Base-by-base conservation (phyloP, 30 jellyfish, hydroid and myxozoan genomes). In the Cassiopea xamachana region DNA sequence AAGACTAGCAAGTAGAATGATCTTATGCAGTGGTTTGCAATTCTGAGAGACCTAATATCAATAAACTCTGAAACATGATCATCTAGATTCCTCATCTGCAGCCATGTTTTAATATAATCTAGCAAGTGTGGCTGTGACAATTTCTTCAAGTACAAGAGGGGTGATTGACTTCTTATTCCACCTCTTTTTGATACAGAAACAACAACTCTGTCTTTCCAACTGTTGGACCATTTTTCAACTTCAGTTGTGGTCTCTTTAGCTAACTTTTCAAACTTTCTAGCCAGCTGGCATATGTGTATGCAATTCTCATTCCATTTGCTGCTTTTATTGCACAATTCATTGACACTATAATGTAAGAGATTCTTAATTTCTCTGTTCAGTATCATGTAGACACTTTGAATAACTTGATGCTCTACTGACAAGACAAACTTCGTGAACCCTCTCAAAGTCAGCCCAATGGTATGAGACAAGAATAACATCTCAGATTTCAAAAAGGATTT, bases 401-500 rank as follows among this genome's bases (percentile, higher is more conserved):
- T 16, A 19, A 87, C 45, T 47, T 77, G 89, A 77, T 87, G 73
- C 18, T 87, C 87, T 12, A 78, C 83, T 14, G 83, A 76, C 14
- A 58, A 76, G 46, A 87, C 45, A 62, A 76, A 87, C 62, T 70
- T 69, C 61, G 72, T 46, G 74, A 87, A 70, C 18, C 94, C 88
- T 19, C 55, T 18, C 12, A 87, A 14, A 1, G 73, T 87, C 69
- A 77, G 9, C 84, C 85, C 89, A 4, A 76, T 77, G 18, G 39
- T 51, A 16, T 69, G 84, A 14, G 88, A 76, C 13, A 87, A 68
- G 50, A 51, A 77, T 14, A 86, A 79, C 94, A 87, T 87, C 77
- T 87, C 94, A 46, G 94, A 75, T 79, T 87, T 87, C 18, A 87
- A 75, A 77, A 87, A 87, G 47, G 94, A 87, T 70, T 79, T 64